Evolutionary conservation across 2,888 invertebrate genomes (phyloP).

Genomic region (Scaptomyza polygonia): DNA sequence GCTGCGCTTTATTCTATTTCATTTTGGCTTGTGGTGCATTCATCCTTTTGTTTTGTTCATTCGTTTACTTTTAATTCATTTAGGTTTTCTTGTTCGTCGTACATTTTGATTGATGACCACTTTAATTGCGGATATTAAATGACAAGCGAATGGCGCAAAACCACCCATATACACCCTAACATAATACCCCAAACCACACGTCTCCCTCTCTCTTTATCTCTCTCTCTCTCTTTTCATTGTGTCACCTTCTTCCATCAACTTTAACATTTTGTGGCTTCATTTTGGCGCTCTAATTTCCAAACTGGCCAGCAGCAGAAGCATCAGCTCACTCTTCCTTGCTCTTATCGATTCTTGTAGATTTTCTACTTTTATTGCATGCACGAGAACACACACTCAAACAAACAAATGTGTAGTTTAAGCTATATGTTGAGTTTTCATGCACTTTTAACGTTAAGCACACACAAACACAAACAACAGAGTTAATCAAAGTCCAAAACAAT

Average conservation of each 20-base stretch:
- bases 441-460: slow-evolving; percentile 10
- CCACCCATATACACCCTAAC: slow-evolving; percentile 2
- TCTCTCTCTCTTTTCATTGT: neutral
- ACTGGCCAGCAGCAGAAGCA: slow-evolving; percentile 11
- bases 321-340: slow-evolving; percentile 4
- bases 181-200: neutral
- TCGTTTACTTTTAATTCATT: slow-evolving; percentile 79
- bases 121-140: slow-evolving; percentile 85
- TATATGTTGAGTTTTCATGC: slow-evolving; percentile 27
- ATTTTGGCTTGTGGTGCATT: slow-evolving; percentile 75
- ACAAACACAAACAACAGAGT: slow-evolving; percentile 28
- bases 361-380: slow-evolving; percentile 8
- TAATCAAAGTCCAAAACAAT: slow-evolving; percentile 56
- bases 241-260: slow-evolving; percentile 32
- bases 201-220: neutral
- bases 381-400: neutral
- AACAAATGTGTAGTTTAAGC: slow-evolving; percentile 1
- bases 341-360: slow-evolving; percentile 29
- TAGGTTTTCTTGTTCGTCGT: slow-evolving; percentile 76
- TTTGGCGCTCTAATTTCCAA: slow-evolving; percentile 45
- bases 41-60: slow-evolving; percentile 75
- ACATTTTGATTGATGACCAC: slow-evolving; percentile 84
- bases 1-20: slow-evolving; percentile 65
- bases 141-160: slow-evolving; percentile 72
- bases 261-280: slow-evolving; percentile 57